Conservation (phyloP, 2,797 vertebrate genomes). For the Catharus ustulatus region DNA sequence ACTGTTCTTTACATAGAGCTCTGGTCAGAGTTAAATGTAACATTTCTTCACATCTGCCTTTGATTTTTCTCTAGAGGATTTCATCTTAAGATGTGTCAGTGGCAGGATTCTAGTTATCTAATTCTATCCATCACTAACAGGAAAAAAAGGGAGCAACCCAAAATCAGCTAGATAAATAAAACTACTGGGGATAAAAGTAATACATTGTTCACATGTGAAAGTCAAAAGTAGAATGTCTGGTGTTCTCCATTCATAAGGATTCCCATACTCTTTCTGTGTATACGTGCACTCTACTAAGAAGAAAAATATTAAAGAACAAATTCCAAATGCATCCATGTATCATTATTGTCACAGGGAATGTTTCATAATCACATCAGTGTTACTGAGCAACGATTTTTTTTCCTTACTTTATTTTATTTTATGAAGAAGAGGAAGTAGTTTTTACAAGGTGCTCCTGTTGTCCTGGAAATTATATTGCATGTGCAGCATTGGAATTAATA, state of each 20-base stretch:
- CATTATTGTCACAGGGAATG: not conserved
- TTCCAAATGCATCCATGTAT: not conserved
- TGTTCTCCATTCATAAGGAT: not conserved
- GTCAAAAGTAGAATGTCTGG: not conserved
- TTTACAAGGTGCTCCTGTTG: not conserved
- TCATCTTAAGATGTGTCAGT: conserved; percentile 32
- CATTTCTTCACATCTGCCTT: conserved; percentile 64
- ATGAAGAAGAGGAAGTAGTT: not conserved
- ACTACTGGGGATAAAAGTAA: not conserved
- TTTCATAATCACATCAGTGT: not conserved
- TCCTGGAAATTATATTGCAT: conserved; percentile 10
- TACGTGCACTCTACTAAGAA: not conserved
- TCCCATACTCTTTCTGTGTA: rapidly evolving
- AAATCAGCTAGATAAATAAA: conserved; percentile 11
- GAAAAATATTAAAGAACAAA: not conserved
- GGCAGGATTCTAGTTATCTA: conserved; percentile 45
- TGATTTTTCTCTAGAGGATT: conserved; percentile 67
- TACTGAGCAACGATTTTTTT: not conserved
- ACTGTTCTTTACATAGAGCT: conserved; percentile 52
- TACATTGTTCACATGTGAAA: not conserved
- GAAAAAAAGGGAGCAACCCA: not conserved
- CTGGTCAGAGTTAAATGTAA: conserved; percentile 67
- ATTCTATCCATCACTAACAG: conserved; percentile 25
- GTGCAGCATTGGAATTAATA: not conserved
- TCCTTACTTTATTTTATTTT: not conserved